Evolutionary conservation across 1,140 invertebrate genomes (phyloP).

Genomic region (Carposina sasakii): DNA sequence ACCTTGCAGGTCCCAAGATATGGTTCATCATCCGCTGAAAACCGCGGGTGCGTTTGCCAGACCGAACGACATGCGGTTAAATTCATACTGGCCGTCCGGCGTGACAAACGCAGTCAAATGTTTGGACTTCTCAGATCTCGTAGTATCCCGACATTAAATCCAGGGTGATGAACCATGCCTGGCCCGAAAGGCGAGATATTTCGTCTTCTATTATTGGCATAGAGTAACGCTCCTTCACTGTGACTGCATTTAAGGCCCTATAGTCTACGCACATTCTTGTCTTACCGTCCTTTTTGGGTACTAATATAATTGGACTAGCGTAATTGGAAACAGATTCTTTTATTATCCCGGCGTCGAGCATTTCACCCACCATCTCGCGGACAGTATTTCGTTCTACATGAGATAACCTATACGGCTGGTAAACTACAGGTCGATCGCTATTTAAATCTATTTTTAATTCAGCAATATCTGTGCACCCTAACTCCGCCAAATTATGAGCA

Average conservation of each 20-base stretch:
- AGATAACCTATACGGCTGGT: constrained; percentile 18
- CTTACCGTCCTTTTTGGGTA: constrained; percentile 22
- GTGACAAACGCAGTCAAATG: constrained; percentile 1
- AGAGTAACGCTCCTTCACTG: constrained; percentile 36
- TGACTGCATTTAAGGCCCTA: constrained; percentile 1
- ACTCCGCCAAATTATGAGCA: constrained; percentile 16
- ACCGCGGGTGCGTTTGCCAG: constrained; percentile 3
- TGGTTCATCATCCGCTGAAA: constrained; percentile 9
- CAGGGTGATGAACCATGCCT: constrained; percentile 43
- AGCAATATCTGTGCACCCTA: constrained; percentile 12
- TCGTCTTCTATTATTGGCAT: constrained; percentile 57
- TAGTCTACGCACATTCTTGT: constrained; percentile 3
- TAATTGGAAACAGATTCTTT: constrained; percentile 32
- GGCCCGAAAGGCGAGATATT: constrained; percentile 36
- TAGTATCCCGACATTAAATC: constrained; percentile 14
- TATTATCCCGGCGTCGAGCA: constrained; percentile 33
- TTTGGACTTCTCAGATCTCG: constrained; percentile 7
- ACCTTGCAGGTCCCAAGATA: not conserved
- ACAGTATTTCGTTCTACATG: not conserved
- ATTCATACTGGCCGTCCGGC: not conserved
- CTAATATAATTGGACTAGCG: constrained; percentile 15
- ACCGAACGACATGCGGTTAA: constrained; percentile 5
- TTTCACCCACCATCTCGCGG: not conserved
- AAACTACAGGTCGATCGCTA: constrained; percentile 21
- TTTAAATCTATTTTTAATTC: constrained; percentile 23